These are phyloP conservation scores for Pseudopipra pipra DNA, from an alignment of 2,113 vertebrate species.

Conservation along the genomic window DNA sequence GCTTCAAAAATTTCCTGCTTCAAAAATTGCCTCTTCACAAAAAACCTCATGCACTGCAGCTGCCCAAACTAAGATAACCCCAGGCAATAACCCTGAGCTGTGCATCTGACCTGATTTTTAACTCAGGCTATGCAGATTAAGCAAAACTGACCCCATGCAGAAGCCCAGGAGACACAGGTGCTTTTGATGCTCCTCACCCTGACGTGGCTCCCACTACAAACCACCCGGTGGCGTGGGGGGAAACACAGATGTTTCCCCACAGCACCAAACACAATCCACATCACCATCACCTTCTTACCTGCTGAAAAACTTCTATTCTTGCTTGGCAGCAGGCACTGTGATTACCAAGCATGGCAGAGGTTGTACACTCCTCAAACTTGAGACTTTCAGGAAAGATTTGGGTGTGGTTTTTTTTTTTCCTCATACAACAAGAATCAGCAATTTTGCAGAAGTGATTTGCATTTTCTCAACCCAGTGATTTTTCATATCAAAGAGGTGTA, in stretches of 20 bases:
- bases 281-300: not conserved
- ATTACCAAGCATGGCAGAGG: not conserved
- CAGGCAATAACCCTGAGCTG: not conserved
- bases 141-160: not conserved
- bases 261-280: not conserved
- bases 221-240: not conserved
- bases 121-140: not conserved
- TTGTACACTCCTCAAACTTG: not conserved
- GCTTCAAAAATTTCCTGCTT: not conserved
- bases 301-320: not conserved
- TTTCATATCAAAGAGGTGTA: constrained; percentile 34
- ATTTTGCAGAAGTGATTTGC: constrained; percentile 20
- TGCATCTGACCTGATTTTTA: not conserved
- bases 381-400: not conserved
- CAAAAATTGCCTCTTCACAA: not conserved
- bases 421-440: constrained; percentile 32
- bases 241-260: not conserved
- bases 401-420: not conserved
- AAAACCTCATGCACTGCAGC: not conserved
- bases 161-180: not conserved
- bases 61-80: not conserved
- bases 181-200: not conserved
- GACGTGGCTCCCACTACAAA: not conserved
- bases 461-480: not conserved
- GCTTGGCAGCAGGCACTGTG: not conserved